phyloP scores from a whole-genome alignment of 2,113 vertebrate species.

The Zeus faber region DNA sequence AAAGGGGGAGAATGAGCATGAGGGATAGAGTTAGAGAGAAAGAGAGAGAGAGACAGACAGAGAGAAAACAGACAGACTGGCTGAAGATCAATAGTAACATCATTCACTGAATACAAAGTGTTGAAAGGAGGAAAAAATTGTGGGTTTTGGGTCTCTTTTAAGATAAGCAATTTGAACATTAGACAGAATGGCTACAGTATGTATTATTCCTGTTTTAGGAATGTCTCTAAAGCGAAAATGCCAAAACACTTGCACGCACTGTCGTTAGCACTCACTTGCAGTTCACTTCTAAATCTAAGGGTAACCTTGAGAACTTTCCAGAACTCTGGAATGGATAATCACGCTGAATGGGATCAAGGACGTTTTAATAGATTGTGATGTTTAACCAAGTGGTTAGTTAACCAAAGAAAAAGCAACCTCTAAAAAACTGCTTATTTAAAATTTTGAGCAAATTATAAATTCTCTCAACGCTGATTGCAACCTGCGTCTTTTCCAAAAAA shows the following conservation, averaged over 20 bases:
- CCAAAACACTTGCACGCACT: conserved; percentile 43
- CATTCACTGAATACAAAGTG: conserved; percentile 35
- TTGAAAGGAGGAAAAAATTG: conserved; percentile 54
- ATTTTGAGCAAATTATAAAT: conserved; percentile 18
- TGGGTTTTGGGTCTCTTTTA: conserved; percentile 52
- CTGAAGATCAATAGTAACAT: conserved; percentile 38
- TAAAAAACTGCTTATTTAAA: conserved; percentile 25
- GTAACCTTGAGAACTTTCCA: conserved; percentile 61
- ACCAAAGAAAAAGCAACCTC: conserved; percentile 19
- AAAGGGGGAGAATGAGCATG: neutral
- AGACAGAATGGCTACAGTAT: conserved; percentile 60
- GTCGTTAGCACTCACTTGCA: conserved; percentile 43
- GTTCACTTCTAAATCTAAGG: conserved; percentile 37
- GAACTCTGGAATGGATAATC: conserved; percentile 67
- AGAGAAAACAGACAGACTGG: conserved; percentile 38
- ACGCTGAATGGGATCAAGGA: conserved; percentile 54
- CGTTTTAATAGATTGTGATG: conserved; percentile 56
- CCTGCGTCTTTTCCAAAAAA: too few species aligned
- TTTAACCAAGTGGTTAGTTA: conserved; percentile 49
- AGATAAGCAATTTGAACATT: conserved; percentile 67
- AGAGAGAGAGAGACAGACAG: conserved; percentile 5
- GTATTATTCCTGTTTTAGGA: conserved; percentile 56
- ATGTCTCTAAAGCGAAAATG: conserved; percentile 47
- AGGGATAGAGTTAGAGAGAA: neutral
- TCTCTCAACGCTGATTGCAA: neutral